phyloP scores from a whole-genome alignment of 2,113 vertebrate genomes.

The Poecile atricapillus region DNA sequence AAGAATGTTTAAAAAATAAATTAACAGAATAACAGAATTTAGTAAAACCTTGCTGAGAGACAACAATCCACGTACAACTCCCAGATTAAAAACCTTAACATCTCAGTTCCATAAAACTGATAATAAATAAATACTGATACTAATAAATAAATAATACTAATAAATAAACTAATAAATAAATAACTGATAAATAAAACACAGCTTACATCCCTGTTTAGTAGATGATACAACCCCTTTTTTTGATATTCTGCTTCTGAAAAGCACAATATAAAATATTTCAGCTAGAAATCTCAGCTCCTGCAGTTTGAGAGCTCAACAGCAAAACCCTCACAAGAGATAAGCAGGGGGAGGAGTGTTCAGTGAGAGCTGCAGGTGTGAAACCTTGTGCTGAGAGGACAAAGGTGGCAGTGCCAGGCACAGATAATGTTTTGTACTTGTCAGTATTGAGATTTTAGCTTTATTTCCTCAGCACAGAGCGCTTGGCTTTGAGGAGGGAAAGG shows the following conservation, averaged over 20 bases:
- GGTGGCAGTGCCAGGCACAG: neutral
- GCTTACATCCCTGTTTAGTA: fast-evolving
- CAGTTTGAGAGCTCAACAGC: neutral
- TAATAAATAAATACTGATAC: too few relatives aligned
- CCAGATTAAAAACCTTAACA: fast-evolving
- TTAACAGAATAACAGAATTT: neutral
- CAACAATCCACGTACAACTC: neutral
- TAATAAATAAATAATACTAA: too few relatives aligned
- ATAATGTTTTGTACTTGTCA: neutral
- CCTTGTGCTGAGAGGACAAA: neutral
- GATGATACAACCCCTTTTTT: neutral
- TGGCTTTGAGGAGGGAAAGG: neutral
- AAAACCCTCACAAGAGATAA: neutral
- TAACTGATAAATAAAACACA: too few relatives aligned
- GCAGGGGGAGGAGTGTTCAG: neutral
- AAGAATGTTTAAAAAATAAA: neutral
- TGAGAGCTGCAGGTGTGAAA: neutral
- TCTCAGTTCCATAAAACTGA: neutral
- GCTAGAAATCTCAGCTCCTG: neutral
- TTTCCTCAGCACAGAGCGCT: neutral
- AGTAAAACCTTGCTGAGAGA: neutral
- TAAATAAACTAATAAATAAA: too few relatives aligned
- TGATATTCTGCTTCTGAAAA: neutral
- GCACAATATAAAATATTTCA: fast-evolving
- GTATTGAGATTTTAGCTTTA: fast-evolving